Percentiles rank a stretch among this genome's conserved stretches.
Evolutionary conservation across 1,140 invertebrate genomes (phyloP).

Genomic region (Lethrus apterus): DNA sequence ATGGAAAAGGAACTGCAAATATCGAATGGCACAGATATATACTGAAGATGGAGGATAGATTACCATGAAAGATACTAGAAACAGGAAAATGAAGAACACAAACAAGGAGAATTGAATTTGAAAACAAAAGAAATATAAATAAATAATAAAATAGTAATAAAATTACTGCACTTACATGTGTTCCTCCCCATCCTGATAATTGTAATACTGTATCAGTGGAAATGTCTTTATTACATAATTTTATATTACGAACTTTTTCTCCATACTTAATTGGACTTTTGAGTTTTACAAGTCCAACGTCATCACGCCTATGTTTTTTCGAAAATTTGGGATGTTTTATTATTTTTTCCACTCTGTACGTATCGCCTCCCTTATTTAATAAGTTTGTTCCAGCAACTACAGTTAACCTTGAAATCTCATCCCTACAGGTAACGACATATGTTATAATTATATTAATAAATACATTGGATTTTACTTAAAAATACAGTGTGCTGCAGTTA

Average conservation of each 20-base stretch:
- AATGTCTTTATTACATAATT: constrained; percentile 32
- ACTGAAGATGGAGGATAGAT: too few relatives aligned
- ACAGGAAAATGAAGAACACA: too few relatives aligned
- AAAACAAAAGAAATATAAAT: too few relatives aligned
- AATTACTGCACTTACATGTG: constrained; percentile 34
- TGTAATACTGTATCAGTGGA: constrained; percentile 31
- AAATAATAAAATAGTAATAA: too few relatives aligned
- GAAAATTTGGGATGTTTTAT: not conserved
- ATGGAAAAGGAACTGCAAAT: too few relatives aligned
- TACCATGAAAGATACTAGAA: too few relatives aligned
- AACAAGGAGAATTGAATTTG: too few relatives aligned
- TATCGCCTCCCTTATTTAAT: not conserved
- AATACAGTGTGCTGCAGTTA: constrained; percentile 43
- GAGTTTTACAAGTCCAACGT: constrained; percentile 48
- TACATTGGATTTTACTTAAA: too few relatives aligned
- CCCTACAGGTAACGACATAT: too few relatives aligned
- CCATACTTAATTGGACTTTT: constrained; percentile 41
- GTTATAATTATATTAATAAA: too few relatives aligned
- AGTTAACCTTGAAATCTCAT: too few relatives aligned
- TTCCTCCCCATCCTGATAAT: constrained; percentile 41
- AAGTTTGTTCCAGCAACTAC: constrained; percentile 2
- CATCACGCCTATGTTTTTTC: constrained; percentile 31
- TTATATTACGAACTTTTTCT: constrained; percentile 40
- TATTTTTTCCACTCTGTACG: not conserved
- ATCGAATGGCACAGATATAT: too few relatives aligned